A percentile compares a stretch with the other conserved stretches of the same genome.
phyloP scores from a whole-genome alignment of 2,113 vertebrate species.

The Takifugu bimaculatus region DNA sequence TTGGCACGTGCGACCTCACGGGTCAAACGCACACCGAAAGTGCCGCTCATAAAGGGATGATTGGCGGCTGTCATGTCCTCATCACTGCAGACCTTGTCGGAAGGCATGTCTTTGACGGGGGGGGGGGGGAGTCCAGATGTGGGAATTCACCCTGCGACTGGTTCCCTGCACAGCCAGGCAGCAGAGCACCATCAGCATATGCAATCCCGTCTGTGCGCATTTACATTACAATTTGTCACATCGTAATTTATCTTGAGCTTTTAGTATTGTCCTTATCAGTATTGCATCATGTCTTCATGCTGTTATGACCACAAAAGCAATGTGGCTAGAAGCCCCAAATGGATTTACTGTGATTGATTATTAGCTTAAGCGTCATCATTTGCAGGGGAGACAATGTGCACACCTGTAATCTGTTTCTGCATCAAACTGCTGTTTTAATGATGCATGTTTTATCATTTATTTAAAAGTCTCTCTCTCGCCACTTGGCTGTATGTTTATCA shows the following conservation, averaged over 20 bases:
- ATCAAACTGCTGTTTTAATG: slow-evolving; percentile 62
- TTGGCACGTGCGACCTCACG: slow-evolving; percentile 24
- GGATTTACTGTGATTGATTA: slow-evolving; percentile 65
- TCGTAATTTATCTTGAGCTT: slow-evolving; percentile 36
- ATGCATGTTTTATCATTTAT: slow-evolving; percentile 64
- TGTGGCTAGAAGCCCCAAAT: slow-evolving; percentile 46
- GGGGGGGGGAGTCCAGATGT: slow-evolving; percentile 45
- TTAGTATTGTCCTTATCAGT: slow-evolving; percentile 44
- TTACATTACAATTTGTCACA: slow-evolving; percentile 46
- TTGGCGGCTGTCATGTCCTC: slow-evolving; percentile 75
- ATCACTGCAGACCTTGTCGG: slow-evolving; percentile 66
- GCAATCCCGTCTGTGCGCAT: slow-evolving; percentile 42
- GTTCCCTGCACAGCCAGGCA: slow-evolving; percentile 34
- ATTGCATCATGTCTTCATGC: slow-evolving; percentile 47
- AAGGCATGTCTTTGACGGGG: slow-evolving; percentile 67
- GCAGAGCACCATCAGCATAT: slow-evolving; percentile 35
- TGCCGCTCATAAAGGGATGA: slow-evolving; percentile 61
- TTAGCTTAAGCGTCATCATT: slow-evolving; percentile 45
- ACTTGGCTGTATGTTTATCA: slow-evolving; percentile 59
- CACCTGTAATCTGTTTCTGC: slow-evolving; percentile 51
- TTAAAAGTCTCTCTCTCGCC: slow-evolving; percentile 62
- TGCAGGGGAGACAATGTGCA: slow-evolving; percentile 44
- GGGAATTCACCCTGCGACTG: slow-evolving; percentile 16
- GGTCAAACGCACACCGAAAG: slow-evolving; percentile 39
- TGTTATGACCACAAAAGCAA: slow-evolving; percentile 47